Evolutionary conservation across 2,797 vertebrate genomes (phyloP).

Genomic region (Aquila chrysaetos): DNA sequence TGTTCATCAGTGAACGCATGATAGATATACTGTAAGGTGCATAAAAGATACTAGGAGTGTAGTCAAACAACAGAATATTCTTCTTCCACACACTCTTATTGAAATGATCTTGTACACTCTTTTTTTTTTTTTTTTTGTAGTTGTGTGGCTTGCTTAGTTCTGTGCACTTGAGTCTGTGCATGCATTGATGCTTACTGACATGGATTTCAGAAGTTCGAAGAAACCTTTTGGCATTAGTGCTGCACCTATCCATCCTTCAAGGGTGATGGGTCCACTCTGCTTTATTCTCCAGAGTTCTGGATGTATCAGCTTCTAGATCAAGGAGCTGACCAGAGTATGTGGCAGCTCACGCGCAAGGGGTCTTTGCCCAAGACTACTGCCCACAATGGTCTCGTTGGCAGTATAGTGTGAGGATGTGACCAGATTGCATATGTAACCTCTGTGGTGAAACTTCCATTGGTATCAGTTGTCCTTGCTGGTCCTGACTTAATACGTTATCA

Average conservation of each 20-base stretch:
- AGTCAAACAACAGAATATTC: neutral
- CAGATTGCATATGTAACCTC: neutral
- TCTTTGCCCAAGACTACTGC: neutral
- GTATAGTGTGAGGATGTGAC: neutral
- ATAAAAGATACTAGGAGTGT: neutral
- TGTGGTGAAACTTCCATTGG: neutral
- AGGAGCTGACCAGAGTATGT: neutral
- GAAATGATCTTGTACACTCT: neutral
- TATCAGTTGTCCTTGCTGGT: neutral
- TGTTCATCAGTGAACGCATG: neutral
- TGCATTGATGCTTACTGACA: neutral
- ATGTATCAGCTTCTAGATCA: neutral
- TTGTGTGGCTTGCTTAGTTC: neutral
- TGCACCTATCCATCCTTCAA: neutral
- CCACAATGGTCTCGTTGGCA: neutral
- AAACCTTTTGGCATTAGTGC: neutral
- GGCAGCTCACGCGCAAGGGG: neutral
- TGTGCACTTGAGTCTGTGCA: neutral
- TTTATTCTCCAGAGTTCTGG: neutral
- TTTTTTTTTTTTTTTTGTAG: neutral
- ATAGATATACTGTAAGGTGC: neutral
- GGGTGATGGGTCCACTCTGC: neutral
- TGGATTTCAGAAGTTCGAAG: rapidly evolving
- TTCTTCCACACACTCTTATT: neutral
- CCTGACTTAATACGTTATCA: neutral